phyloP scores from a whole-genome alignment of 2,797 vertebrate genomes.

The Knipowitschia caucasica region DNA sequence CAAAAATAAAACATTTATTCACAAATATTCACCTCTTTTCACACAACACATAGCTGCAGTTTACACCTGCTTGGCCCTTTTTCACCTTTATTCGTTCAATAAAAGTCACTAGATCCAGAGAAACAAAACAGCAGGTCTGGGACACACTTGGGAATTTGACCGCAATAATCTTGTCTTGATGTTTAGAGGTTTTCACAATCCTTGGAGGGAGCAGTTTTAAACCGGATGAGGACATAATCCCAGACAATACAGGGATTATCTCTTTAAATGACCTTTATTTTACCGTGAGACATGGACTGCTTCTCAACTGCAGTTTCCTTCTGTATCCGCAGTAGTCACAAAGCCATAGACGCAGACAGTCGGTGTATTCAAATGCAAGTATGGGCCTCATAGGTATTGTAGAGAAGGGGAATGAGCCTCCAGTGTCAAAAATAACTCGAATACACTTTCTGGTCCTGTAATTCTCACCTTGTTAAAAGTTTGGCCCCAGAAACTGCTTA shows the following conservation, averaged over 20 bases:
- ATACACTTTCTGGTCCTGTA: constrained; percentile 1
- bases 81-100: constrained; percentile 28
- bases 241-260: constrained; percentile 73
- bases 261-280: constrained; percentile 76
- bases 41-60: too few species aligned
- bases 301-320: constrained; percentile 55
- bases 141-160: constrained; percentile 46
- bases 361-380: constrained; percentile 24
- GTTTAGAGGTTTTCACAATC: constrained; percentile 68
- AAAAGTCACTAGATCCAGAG: too few species aligned
- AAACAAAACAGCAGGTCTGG: constrained; percentile 34
- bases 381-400: constrained; percentile 21
- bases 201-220: constrained; percentile 74
- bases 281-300: constrained; percentile 58
- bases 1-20: too few species aligned
- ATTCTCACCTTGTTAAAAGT: constrained; percentile 9
- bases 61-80: too few species aligned
- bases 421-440: constrained; percentile 9
- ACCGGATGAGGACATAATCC: constrained; percentile 75
- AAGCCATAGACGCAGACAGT: constrained; percentile 10
- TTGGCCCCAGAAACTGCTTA: constrained; percentile 1
- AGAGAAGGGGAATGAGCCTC: constrained; percentile 15
- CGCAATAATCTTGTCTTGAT: constrained; percentile 70
- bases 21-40: too few species aligned
- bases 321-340: constrained; percentile 54